Conservation (phyloP, 2,113 vertebrate genomes). For the Accipiter cooperii region DNA sequence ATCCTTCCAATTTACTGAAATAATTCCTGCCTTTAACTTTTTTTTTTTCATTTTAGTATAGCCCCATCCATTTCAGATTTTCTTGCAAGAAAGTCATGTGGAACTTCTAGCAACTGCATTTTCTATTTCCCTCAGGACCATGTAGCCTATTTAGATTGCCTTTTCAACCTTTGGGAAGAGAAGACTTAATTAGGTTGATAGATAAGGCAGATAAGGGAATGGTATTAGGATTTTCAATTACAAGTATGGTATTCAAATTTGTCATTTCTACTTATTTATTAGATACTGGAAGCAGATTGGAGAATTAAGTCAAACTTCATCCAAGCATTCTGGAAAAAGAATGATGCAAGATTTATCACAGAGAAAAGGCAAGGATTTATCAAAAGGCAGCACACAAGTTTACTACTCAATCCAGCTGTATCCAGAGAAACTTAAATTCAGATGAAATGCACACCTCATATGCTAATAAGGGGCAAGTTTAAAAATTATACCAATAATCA, state of each 20-base stretch:
- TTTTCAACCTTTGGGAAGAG: slow-evolving; percentile 21
- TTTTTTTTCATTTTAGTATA: not conserved
- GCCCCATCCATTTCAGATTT: not conserved
- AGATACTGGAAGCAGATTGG: not conserved
- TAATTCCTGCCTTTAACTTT: not conserved
- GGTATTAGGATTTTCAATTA: slow-evolving; percentile 24
- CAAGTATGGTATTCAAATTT: not conserved
- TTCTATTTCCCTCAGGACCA: not conserved
- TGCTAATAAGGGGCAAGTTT: not conserved
- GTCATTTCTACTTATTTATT: slow-evolving; percentile 11
- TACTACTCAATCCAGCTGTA: not conserved
- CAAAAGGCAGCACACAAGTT: not conserved
- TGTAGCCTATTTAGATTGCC: slow-evolving; percentile 21
- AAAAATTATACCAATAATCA: not conserved
- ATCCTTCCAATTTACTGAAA: not conserved
- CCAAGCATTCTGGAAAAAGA: not conserved
- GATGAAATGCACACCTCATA: not conserved
- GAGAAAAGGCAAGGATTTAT: not conserved
- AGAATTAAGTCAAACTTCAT: not conserved
- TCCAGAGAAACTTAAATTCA: not conserved
- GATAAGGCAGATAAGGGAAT: slow-evolving; percentile 16
- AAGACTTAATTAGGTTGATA: slow-evolving; percentile 46
- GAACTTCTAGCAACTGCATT: not conserved
- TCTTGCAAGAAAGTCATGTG: not conserved
- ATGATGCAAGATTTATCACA: not conserved